Percentiles rank a stretch among this genome's conserved stretches.
These are phyloP conservation scores for Falco columbarius DNA, from an alignment of 2,797 vertebrate genomes.

Conservation along the genomic window DNA sequence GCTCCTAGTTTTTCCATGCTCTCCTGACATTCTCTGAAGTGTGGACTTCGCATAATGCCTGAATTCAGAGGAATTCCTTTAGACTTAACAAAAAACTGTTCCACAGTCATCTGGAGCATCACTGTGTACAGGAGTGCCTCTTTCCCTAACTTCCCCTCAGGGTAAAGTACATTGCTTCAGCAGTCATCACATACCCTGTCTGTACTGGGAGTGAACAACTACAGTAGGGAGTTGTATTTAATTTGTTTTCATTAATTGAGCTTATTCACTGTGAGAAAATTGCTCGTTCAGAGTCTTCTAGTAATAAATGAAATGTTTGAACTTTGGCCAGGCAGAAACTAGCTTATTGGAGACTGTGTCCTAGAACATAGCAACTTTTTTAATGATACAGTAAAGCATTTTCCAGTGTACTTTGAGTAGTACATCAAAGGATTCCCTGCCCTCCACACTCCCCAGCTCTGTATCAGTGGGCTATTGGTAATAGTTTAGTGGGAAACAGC, in stretches of 20 bases:
- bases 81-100: slow-evolving; percentile 38
- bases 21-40: slow-evolving; percentile 11
- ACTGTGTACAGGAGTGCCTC: slow-evolving; percentile 15
- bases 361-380: neutral
- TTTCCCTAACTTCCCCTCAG: slow-evolving; percentile 34
- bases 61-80: slow-evolving; percentile 30
- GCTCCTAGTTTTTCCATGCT: slow-evolving; percentile 20
- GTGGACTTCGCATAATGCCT: slow-evolving; percentile 18
- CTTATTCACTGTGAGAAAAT: neutral
- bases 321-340: neutral
- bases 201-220: neutral
- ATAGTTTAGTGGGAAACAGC: neutral
- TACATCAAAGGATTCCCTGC: neutral
- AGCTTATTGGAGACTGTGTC: neutral
- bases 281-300: neutral
- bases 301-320: slow-evolving; percentile 10
- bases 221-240: slow-evolving; percentile 15
- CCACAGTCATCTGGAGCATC: slow-evolving; percentile 23
- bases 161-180: slow-evolving; percentile 27
- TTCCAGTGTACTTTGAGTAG: neutral
- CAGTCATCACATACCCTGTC: neutral
- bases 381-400: neutral
- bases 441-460: neutral
- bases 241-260: slow-evolving; percentile 41
- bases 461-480: neutral